Evolutionary conservation across 2,797 vertebrate genomes (phyloP).

Genomic region (Poecilia velifera): DNA sequence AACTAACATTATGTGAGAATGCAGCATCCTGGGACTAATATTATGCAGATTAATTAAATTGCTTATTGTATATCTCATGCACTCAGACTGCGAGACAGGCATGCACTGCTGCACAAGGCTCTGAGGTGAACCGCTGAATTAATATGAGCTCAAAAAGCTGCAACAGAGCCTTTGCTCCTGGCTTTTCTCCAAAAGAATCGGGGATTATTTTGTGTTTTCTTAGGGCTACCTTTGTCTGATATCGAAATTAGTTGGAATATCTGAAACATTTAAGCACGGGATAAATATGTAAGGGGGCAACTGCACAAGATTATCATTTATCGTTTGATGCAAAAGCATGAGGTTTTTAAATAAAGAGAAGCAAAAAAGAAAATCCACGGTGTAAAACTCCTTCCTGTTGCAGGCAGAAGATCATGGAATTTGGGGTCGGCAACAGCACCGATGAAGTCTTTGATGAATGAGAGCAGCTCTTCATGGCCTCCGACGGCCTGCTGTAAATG

Average conservation of each 20-base stretch:
- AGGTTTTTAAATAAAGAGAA: neutral
- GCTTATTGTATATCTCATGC: neutral
- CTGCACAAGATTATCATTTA: neutral
- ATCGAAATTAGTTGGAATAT: neutral
- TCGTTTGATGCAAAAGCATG: neutral
- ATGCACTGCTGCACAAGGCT: conserved; percentile 1
- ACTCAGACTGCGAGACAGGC: conserved; percentile 5
- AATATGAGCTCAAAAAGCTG: conserved; percentile 9
- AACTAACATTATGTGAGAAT: conserved; percentile 1
- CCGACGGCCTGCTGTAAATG: conserved; percentile 39
- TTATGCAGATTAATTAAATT: conserved; percentile 17
- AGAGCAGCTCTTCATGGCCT: conserved; percentile 14
- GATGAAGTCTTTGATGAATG: conserved; percentile 39
- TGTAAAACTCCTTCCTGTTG: neutral
- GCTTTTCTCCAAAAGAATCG: neutral
- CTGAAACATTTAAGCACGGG: neutral
- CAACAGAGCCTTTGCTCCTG: conserved; percentile 4
- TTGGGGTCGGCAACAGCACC: conserved; percentile 12
- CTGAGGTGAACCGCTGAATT: conserved; percentile 10
- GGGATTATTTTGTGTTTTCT: neutral
- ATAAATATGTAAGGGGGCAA: neutral
- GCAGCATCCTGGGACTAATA: conserved; percentile 10
- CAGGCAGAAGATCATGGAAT: conserved; percentile 17
- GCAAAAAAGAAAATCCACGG: neutral
- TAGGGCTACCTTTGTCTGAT: neutral